phyloP scores from a whole-genome alignment of 2,888 invertebrate species.

The Folsomia candida region DNA sequence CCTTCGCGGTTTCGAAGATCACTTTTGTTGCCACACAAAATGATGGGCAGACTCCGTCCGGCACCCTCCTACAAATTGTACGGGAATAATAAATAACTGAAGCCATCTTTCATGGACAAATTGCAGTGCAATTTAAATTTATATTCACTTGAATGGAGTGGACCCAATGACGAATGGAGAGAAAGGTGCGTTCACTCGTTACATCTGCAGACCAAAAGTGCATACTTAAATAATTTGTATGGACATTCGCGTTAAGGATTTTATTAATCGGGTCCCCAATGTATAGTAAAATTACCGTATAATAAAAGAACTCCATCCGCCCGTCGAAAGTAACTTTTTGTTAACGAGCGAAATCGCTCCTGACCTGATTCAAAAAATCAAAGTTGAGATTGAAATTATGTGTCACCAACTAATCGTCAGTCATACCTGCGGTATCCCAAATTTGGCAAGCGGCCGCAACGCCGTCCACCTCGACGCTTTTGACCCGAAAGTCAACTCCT shows the following conservation, averaged over 20 bases:
- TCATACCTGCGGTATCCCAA: conserved; percentile 61
- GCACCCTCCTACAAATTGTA: conserved; percentile 57
- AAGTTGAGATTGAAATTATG: no score
- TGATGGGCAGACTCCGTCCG: conserved; percentile 59
- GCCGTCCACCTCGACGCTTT: conserved; percentile 59
- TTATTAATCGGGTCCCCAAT: no score
- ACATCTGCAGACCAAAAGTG: no score
- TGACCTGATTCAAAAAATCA: conserved; percentile 53
- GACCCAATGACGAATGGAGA: conserved; percentile 63
- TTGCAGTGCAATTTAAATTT: conserved; percentile 17
- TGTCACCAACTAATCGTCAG: no score
- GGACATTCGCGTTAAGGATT: no score
- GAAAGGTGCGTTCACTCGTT: conserved; percentile 61
- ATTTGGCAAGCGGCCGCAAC: conserved; percentile 57
- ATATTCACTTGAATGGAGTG: conserved; percentile 59
- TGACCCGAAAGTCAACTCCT: conserved; percentile 62
- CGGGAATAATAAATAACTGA: conserved; percentile 6
- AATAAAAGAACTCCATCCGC: conserved; percentile 63
- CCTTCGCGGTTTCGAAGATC: conserved; percentile 57
- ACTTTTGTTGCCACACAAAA: conserved; percentile 62
- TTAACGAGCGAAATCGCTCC: conserved; percentile 61
- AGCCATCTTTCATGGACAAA: no score
- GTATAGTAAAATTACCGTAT: no score
- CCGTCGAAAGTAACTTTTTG: conserved; percentile 63
- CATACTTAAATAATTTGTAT: no score